Base-by-base conservation (phyloP, 2,113 vertebrate genomes). In the Ondatra zibethicus region DNA sequence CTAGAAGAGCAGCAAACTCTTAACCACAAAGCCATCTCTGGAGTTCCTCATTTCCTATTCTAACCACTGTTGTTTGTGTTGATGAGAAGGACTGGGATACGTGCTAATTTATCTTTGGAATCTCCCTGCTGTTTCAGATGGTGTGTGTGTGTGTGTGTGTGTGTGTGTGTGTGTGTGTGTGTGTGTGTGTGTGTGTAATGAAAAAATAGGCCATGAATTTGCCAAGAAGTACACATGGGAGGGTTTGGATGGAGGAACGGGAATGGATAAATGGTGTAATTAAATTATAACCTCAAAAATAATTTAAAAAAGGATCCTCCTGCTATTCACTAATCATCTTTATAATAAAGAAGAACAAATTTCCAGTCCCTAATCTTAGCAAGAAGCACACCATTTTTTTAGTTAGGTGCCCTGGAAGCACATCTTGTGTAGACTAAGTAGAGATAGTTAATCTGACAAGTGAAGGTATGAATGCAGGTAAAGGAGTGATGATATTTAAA, bases 71-170 rank as follows among this genome's bases (percentile, higher is more conserved):
- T 92, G 45, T 76, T 95, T 88, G 92, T 19, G 3, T 47, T 94
- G 68, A 96, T 85, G 42, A 95, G 94, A 92, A 63, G n/a, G 80
- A 80, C 70, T 70, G 16, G 0, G 80, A 85, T 61, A 73, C 9
- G 42, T 39, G 52, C 80, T 39, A 39, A 82, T 61, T 61, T 82
- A 27, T 39, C 52, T 58, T 82, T 17, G 1, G 94, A 89, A 87
- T 52, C 33, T 82, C 66, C 58, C 45, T 85, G 36, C 45, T 82
- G 61, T 87, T 86, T 93, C 55, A 36, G 61, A 7, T 7, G 9
- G 25, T 29, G 63, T 29, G 27, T 29, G 63, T 65, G 25, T 65
- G 63, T 65, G 63, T 63, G 17, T 61, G 17, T 61, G 17, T 65
- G 23, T 65, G 63, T 65, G 63, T 65, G 63, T 65, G 27, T 65